Evolutionary conservation across 1,140 invertebrate species (phyloP), one percentile per base, ranked within the genome.

Genomic region (Ostrea denselamellosa): DNA sequence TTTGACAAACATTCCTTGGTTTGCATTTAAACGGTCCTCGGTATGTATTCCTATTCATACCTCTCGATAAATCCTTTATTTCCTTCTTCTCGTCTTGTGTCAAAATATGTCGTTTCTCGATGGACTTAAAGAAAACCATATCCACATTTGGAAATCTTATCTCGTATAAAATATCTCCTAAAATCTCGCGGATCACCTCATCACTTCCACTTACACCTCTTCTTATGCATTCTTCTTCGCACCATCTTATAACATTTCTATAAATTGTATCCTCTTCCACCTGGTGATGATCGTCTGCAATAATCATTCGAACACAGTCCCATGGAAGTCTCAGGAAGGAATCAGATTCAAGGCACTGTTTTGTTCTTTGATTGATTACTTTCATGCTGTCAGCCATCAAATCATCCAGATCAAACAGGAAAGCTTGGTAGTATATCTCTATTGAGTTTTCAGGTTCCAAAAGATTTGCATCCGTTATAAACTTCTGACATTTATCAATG

Each of bases 151-250:
- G 54, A 62, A 85, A 85, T 25, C 83, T 53, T 34, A 85, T 62
- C 53, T 85, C 28, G 9, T 58, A 85, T 17, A 85, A 62, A 19
- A 85, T 56, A 62, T 85, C 83, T 34, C 54, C 54, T 5, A 85
- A 19, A 56, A 85, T 9, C 12, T 85, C 19, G 12, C 83, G 83
- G 53, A 56, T 25, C 51, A 22, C 28, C 53, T 56, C 25, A 14
- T 62, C 83, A n/a, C 17, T 85, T 28, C 17, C 28, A 22, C 19
- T 34, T n/a, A 85, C 10, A 28, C 28, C 52, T 62, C 25, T 56
- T 85, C 83, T 85, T n/a, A 58, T 19, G 56, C 83, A 85, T 28
- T 85, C 83, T 28, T 85, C 83, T 25, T 85, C 83, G 14, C 51
- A 52, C 83, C 83, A 85, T 58, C 56, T 8, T 17, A 85, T 56